Percentiles rank a stretch among this genome's conserved stretches.
Evolutionary conservation across 1,140 invertebrate genomes (phyloP).

Genomic region (Psilanteris sp.): DNA sequence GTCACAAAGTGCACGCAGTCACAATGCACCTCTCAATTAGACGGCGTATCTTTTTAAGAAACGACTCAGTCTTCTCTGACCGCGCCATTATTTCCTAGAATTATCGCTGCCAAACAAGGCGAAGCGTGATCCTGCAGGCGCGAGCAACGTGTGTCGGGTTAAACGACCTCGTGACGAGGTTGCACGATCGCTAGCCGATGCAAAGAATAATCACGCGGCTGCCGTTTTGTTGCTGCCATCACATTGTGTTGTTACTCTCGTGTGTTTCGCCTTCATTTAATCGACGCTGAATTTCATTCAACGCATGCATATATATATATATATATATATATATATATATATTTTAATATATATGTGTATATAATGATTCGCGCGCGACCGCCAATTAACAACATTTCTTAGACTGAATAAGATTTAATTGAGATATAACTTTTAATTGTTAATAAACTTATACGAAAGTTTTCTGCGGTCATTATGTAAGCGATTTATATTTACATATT

Average conservation of each 20-base stretch:
- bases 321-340: too few relatives aligned
- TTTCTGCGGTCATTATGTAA: too few relatives aligned
- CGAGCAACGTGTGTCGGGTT: constrained; percentile 55
- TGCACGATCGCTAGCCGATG: constrained; percentile 43
- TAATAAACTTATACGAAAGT: too few relatives aligned
- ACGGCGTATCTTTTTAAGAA: constrained; percentile 39
- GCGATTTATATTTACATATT: too few relatives aligned
- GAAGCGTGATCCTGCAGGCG: constrained; percentile 51
- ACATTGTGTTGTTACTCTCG: constrained; percentile 20
- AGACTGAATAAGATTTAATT: too few relatives aligned
- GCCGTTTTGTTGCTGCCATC: constrained; percentile 20
- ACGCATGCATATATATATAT: too few relatives aligned
- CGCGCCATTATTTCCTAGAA: constrained; percentile 50
- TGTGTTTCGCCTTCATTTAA: background rate
- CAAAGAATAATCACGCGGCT: constrained; percentile 30
- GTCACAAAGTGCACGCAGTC: constrained; percentile 24
- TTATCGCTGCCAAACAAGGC: constrained; percentile 55
- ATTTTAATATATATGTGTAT: too few relatives aligned
- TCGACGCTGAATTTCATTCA: constrained; percentile 29
- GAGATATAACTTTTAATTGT: too few relatives aligned
- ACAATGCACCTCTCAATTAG: constrained; percentile 52
- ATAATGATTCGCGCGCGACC: constrained; percentile 1
- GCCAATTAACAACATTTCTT: too few relatives aligned
- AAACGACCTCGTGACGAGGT: constrained; percentile 57
- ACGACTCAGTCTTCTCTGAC: constrained; percentile 1